Base-by-base conservation (phyloP, 1,140 invertebrate genomes). In the Homalodisca vitripennis region DNA sequence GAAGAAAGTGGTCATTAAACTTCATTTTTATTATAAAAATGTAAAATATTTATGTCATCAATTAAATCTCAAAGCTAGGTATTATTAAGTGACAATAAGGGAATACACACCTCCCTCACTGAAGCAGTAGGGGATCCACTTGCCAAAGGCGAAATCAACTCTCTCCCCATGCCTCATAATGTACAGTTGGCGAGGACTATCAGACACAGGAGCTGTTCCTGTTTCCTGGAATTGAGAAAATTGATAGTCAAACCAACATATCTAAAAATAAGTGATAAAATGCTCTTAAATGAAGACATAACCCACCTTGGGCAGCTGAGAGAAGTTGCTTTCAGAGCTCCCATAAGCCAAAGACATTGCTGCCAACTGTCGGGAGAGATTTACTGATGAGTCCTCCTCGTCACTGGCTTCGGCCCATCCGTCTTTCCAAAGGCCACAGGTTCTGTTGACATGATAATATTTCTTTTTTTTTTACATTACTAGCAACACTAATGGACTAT, bases 101-200 rank as follows among this genome's bases (percentile, higher is more conserved):
- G 34, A 27, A 29, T 20, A 70, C 70, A 79, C 85, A 76, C 90
- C 92, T 71, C 88, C 81, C 64, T 89, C 82, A 82, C 95, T 91
- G 78, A 95, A 97, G 76, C 92, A 94, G 77, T 87, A 90, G 0
- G 89, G 89, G 65, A 93, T 89, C 94, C 94, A 97, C 13, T 85
- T 82, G 22, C 93, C 92, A 77, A 96, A 95, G 0, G 93, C 94
- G 74, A 97, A 95, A 80, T 98, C 94, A 1, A 96, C 88, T 32
- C 95, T 81, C 80, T 97, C 94, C 13, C 92, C 93, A 79, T 95
- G 93, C 1, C 95, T 83, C 81, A 93, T 88, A 26, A 95, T 86
- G 76, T 90, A 91, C 22, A 94, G 80, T 74, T 87, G 84, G 32
- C 88, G 78, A 0, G 78, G 78, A 14, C 75, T 70, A 65, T 47